Conservation (phyloP, 2,113 vertebrate species). For the Nannobrachium achirus region DNA sequence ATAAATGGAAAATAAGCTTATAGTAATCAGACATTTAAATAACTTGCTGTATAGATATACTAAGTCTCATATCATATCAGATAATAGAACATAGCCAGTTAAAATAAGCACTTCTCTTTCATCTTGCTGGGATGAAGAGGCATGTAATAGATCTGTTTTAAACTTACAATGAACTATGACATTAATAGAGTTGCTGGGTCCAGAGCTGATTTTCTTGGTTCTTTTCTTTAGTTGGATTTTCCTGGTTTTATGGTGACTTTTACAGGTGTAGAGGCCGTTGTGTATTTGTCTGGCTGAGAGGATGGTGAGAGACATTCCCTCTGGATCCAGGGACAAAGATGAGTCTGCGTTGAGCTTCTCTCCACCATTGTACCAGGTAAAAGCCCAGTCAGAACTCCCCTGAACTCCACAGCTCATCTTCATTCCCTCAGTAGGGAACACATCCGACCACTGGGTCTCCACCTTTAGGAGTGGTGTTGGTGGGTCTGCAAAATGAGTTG, state of each 20-base stretch:
- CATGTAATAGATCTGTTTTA: too few relatives aligned
- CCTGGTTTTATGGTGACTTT: too few relatives aligned
- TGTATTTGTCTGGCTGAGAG: too few relatives aligned
- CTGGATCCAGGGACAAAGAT: background rate
- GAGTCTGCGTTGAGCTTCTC: accelerated
- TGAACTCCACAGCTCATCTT: constrained; percentile 16
- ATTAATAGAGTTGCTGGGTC: background rate
- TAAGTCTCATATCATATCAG: background rate
- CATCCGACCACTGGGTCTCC: background rate
- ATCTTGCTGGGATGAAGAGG: too few relatives aligned
- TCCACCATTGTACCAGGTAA: constrained; percentile 43
- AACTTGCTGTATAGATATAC: background rate
- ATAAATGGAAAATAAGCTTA: too few relatives aligned
- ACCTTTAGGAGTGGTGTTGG: constrained; percentile 22
- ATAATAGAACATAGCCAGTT: too few relatives aligned
- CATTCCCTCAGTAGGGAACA: constrained; percentile 55
- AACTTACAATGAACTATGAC: too few relatives aligned
- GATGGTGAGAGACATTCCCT: background rate
- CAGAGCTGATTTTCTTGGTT: background rate
- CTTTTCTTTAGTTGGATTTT: too few relatives aligned
- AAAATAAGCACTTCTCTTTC: too few relatives aligned
- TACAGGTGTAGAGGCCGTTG: too few relatives aligned
- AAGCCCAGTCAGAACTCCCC: constrained; percentile 35
- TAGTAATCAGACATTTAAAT: too few relatives aligned
- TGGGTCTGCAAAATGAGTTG: constrained; percentile 33